Evolutionary conservation across 2,113 vertebrate genomes (phyloP), one percentile per base, ranked within the genome.

Genomic region (Strigops habroptila): DNA sequence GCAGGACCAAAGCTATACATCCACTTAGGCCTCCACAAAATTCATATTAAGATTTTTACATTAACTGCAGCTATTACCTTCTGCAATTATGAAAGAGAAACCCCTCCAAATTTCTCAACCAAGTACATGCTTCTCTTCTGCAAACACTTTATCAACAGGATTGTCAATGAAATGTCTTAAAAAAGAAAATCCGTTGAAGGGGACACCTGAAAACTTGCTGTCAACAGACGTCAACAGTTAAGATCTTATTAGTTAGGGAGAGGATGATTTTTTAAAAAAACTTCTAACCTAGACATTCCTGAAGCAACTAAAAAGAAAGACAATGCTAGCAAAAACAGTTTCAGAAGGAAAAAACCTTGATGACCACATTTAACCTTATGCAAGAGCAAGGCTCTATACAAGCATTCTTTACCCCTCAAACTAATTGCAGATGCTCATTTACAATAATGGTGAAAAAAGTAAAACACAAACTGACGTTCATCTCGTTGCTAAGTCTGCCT

Each of bases 11-110:
- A 69, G 44, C 48, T 53, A 37, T 6, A 68, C 53, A 65, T 31
- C 6, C 68, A 49, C 69, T 35, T 4, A 7, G 18, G 37, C 37
- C 35, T 17, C 63, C 12, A 23, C 33, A 74, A 59, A 88, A 87
- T 1, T 14, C 1, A 0, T 4, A 0, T 9, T 9, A 27, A 14
- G 62, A 55, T 49, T 82, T 77, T 24, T 33, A 57, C 21, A 35
- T 3, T 9, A 82, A 46, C 41, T 67, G 49, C 0, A 1, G 33
- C 23, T 74, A 44, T 8, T 35, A 31, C 31, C 5, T 89, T 84
- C 33, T 37, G 25, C 57, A 85, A 27, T 28, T 84, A 37, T 5
- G n/a, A 70, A 76, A 68, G 27, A 44, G 30, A 52, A 93, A 39
- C 2, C 13, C 24, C 80, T 70, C 46, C 51, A 71, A 35, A 75